Evolutionary conservation across 1,140 invertebrate genomes (phyloP).

Genomic region (Leptopilina boulardi): DNA sequence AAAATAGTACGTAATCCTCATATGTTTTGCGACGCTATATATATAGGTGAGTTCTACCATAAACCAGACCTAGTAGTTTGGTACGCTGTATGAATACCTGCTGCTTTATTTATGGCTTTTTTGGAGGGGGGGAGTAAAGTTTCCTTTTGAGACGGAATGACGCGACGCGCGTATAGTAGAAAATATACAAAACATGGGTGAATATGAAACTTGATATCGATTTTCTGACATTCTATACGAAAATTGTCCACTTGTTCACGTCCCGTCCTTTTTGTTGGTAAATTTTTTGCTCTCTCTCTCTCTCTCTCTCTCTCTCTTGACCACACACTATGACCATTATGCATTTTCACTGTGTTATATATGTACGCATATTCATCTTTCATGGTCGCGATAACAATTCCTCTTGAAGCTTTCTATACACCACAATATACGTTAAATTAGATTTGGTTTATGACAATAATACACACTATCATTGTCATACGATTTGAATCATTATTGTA

Average conservation of each 20-base stretch:
- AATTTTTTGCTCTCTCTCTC: too few relatives aligned
- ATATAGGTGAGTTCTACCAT: constrained; percentile 43
- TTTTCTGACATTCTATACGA: constrained; percentile 37
- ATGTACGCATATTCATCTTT: neutral
- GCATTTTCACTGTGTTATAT: constrained; percentile 45
- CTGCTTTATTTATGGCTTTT: constrained; percentile 58
- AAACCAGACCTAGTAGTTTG: constrained; percentile 45
- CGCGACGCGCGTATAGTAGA: too few relatives aligned
- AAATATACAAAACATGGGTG: constrained; percentile 39
- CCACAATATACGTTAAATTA: constrained; percentile 10
- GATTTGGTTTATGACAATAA: constrained; percentile 8
- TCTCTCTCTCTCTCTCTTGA: constrained; percentile 38
- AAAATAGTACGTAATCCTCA: neutral
- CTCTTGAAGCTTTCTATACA: constrained; percentile 8
- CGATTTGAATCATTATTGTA: too few relatives aligned
- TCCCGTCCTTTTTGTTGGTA: neutral
- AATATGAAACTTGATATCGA: constrained; percentile 52
- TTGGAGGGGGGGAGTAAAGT: constrained; percentile 44
- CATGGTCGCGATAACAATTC: neutral
- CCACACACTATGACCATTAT: constrained; percentile 30
- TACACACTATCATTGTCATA: neutral
- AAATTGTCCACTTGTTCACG: constrained; percentile 15
- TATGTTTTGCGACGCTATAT: neutral
- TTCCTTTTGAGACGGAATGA: constrained; percentile 42
- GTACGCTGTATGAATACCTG: constrained; percentile 56